Conservation (phyloP, 2,888 invertebrate species). For the Fragum sueziense region DNA sequence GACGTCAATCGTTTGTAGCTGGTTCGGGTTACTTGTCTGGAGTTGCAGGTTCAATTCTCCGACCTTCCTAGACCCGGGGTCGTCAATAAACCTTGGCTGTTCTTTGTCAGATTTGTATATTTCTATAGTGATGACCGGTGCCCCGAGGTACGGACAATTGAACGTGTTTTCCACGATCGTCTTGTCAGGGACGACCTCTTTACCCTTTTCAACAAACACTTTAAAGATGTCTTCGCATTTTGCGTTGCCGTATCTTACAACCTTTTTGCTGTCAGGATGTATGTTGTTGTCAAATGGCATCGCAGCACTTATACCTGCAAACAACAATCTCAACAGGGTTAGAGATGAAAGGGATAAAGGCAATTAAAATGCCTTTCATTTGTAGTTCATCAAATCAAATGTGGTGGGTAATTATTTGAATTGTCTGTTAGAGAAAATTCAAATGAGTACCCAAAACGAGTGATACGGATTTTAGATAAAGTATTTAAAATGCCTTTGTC, state of each 20-base stretch:
- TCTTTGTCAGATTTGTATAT: slow-evolving; percentile 41
- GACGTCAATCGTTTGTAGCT: slow-evolving; percentile 39
- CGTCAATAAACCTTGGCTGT: slow-evolving; percentile 41
- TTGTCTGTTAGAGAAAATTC: no score
- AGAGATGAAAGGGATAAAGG: no score
- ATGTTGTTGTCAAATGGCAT: slow-evolving; percentile 30
- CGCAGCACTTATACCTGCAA: slow-evolving; percentile 38
- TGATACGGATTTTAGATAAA: no score
- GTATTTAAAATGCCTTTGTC: no score
- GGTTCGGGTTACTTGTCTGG: neutral
- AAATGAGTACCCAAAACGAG: no score
- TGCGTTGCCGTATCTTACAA: slow-evolving; percentile 17
- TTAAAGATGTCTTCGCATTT: slow-evolving; percentile 51
- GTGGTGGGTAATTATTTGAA: no score
- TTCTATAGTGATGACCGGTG: slow-evolving; percentile 24
- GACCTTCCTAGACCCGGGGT: slow-evolving; percentile 20
- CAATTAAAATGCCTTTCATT: no score
- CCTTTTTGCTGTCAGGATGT: slow-evolving; percentile 24
- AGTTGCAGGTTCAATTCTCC: slow-evolving; percentile 29
- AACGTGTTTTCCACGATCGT: slow-evolving; percentile 33
- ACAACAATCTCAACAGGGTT: no score
- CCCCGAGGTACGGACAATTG: neutral
- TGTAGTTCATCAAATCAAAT: no score
- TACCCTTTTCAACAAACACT: slow-evolving; percentile 32
- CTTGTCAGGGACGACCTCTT: slow-evolving; percentile 33